Conservation (phyloP, 2,113 vertebrate species). For the Polyodon spathula region DNA sequence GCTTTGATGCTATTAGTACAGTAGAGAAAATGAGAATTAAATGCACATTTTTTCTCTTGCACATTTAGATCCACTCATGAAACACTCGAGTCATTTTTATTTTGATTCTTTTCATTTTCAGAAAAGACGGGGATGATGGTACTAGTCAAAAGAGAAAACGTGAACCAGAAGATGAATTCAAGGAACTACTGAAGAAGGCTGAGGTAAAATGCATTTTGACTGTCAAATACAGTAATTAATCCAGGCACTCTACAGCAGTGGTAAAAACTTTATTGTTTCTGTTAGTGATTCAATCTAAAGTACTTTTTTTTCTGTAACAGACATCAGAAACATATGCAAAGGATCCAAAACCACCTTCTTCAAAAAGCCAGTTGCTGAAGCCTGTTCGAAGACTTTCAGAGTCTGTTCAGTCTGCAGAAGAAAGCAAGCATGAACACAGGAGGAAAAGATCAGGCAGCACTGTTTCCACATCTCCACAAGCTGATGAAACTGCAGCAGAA, state of each 20-base stretch:
- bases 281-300: too few species aligned
- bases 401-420: constrained; percentile 51
- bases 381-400: constrained; percentile 63
- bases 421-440: constrained; percentile 60
- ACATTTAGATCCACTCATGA: too few species aligned
- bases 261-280: too few species aligned
- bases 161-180: constrained; percentile 63
- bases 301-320: not conserved
- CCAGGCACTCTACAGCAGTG: not conserved
- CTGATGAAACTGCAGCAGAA: constrained; percentile 57
- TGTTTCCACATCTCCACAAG: constrained; percentile 37
- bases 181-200: constrained; percentile 53
- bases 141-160: constrained; percentile 61
- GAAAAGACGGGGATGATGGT: constrained; percentile 46
- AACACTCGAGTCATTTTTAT: not conserved
- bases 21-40: too few species aligned
- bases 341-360: constrained; percentile 53
- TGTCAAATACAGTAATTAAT: not conserved
- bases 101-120: constrained; percentile 22
- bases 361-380: constrained; percentile 55
- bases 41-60: too few species aligned
- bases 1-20: too few species aligned
- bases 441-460: constrained; percentile 47
- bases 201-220: constrained; percentile 47
- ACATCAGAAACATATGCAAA: constrained; percentile 35